phyloP scores from a whole-genome alignment of 1,140 invertebrate genomes.

The Drepana arcuata region DNA sequence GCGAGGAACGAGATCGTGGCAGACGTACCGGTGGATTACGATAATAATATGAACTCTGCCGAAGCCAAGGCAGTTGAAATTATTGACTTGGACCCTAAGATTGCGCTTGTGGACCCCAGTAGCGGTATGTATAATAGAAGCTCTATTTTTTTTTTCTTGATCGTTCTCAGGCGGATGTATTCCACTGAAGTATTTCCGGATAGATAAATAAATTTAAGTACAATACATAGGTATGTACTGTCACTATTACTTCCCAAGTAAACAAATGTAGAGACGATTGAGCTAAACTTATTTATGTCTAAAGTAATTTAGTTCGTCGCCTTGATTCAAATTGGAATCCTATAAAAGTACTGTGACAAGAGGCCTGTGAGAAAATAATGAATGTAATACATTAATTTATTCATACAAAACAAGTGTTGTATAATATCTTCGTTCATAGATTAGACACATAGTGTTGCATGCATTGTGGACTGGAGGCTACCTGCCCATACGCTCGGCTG shows the following conservation, averaged over 20 bases:
- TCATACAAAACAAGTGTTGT: conserved; percentile 54
- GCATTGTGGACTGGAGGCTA: conserved; percentile 52
- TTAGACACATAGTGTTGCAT: conserved; percentile 29
- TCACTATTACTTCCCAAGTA: too few relatives aligned
- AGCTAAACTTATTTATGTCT: too few relatives aligned
- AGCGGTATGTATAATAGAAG: conserved; percentile 58
- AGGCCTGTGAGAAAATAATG: conserved; percentile 34
- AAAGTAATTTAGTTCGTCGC: too few relatives aligned
- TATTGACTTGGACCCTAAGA: conserved; percentile 52
- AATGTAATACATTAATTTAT: conserved; percentile 23
- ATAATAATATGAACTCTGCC: conserved; percentile 38
- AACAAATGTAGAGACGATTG: too few relatives aligned
- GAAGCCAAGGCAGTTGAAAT: conserved; percentile 43
- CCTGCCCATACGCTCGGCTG: conserved; percentile 58
- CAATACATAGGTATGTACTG: too few relatives aligned
- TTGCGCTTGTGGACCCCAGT: conserved; percentile 51
- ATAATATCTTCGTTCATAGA: conserved; percentile 37
- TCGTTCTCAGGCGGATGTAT: too few relatives aligned
- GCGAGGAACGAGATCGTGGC: conserved; percentile 50
- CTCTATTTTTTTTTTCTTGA: too few relatives aligned
- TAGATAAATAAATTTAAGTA: too few relatives aligned
- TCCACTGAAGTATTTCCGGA: too few relatives aligned
- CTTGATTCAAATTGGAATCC: conserved; percentile 39
- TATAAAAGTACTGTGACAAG: conserved; percentile 42
- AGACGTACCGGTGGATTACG: conserved; percentile 43